phyloP scores from a whole-genome alignment of 92 coral and sea anemone genomes.

The Palythoa grandiflora region DNA sequence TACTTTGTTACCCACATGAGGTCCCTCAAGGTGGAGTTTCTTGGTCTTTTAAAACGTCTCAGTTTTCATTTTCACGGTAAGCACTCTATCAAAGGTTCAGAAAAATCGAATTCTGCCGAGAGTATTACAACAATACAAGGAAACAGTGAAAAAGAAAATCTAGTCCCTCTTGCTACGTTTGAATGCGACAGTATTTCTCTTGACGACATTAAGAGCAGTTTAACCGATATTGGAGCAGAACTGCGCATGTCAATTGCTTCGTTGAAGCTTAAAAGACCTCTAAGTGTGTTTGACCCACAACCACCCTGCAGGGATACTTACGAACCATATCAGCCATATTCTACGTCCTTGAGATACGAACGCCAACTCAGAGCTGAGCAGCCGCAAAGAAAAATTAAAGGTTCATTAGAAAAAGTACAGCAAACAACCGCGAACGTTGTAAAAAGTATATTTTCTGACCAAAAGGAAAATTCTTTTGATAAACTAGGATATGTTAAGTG shows the following conservation, averaged over 20 bases:
- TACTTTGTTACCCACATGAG: slow-evolving; percentile 40
- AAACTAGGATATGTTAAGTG: background rate
- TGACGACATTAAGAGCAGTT: slow-evolving; percentile 30
- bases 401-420: background rate
- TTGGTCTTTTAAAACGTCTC: background rate
- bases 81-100: background rate
- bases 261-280: background rate
- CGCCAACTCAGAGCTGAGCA: background rate
- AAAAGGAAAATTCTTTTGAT: background rate
- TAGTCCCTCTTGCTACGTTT: background rate
- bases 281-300: slow-evolving; percentile 15
- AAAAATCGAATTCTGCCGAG: background rate
- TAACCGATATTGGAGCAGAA: slow-evolving; percentile 18
- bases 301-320: background rate
- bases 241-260: slow-evolving; percentile 11
- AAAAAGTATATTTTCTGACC: background rate
- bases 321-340: slow-evolving; percentile 18
- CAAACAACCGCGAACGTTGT: background rate
- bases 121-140: background rate
- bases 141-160: background rate
- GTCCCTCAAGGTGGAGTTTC: background rate
- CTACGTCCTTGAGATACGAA: background rate
- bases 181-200: background rate
- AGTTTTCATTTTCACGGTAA: background rate
- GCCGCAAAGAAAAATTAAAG: background rate